Conservation (phyloP, 2,888 invertebrate species). For the Hyppa rectilinea region DNA sequence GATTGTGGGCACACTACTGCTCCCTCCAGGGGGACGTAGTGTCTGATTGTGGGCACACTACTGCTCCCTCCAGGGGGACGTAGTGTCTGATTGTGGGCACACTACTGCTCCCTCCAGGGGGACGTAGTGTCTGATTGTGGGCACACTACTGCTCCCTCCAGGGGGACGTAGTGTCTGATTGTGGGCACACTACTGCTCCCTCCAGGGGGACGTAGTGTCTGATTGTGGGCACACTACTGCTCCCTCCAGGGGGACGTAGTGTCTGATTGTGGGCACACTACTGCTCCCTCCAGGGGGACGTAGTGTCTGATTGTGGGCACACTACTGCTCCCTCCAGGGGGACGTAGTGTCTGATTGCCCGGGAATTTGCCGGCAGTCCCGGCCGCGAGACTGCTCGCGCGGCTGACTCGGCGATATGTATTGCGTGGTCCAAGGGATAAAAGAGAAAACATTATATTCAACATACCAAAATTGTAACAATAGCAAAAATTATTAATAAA, state of each 20-base stretch:
- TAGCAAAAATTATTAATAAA: too few relatives aligned
- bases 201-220: too few relatives aligned
- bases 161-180: too few relatives aligned
- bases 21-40: constrained; percentile 64
- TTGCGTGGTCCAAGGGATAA: constrained; percentile 29
- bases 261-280: constrained; percentile 68
- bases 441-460: neutral
- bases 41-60: constrained; percentile 77
- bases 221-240: constrained; percentile 67
- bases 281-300: too few relatives aligned
- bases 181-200: constrained; percentile 69
- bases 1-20: too few relatives aligned
- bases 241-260: too few relatives aligned
- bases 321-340: constrained; percentile 65
- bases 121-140: too few relatives aligned
- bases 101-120: too few relatives aligned
- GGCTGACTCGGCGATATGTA: constrained; percentile 68
- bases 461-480: neutral
- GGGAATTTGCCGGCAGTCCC: constrained; percentile 70
- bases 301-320: constrained; percentile 68
- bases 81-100: constrained; percentile 68
- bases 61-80: too few relatives aligned
- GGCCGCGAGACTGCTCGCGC: constrained; percentile 70
- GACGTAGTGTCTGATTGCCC: constrained; percentile 76
- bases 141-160: constrained; percentile 68